Conservation (phyloP, 1,140 invertebrate genomes). For the Calliphora vicina region DNA sequence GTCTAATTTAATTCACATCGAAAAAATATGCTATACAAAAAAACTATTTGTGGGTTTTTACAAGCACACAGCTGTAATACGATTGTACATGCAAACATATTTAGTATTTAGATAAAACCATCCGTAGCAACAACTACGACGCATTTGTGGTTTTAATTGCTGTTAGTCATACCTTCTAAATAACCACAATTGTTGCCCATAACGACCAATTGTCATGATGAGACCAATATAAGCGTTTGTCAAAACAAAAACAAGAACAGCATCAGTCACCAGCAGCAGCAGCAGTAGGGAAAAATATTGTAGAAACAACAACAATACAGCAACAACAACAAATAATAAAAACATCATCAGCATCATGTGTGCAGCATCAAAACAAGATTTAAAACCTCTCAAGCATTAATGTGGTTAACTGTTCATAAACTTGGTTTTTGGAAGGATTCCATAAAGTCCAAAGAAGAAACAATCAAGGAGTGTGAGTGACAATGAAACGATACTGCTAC, state of each 20-base stretch:
- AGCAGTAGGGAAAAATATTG: no score
- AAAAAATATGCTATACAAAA: no score
- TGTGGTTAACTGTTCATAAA: slow-evolving; percentile 27
- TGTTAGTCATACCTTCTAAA: not conserved
- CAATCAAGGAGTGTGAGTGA: no score
- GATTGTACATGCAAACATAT: no score
- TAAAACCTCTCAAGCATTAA: slow-evolving; percentile 15
- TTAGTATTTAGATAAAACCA: not conserved
- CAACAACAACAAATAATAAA: not conserved
- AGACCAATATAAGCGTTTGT: not conserved
- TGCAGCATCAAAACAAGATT: slow-evolving; percentile 14
- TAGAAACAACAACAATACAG: not conserved
- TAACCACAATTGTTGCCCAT: slow-evolving; percentile 10
- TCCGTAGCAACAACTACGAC: not conserved
- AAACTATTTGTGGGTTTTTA: no score
- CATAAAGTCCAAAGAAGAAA: no score
- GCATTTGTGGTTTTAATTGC: slow-evolving; percentile 23
- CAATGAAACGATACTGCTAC: no score
- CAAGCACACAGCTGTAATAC: no score
- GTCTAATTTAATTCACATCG: no score
- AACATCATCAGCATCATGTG: not conserved
- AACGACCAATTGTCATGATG: slow-evolving; percentile 33
- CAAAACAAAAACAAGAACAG: not conserved
- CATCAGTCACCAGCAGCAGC: no score
- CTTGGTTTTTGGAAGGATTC: not conserved